Percentiles rank a stretch among this genome's conserved stretches.
Evolutionary conservation across 2,113 vertebrate genomes (phyloP).

Genomic region (Protomyctophum bolini): DNA sequence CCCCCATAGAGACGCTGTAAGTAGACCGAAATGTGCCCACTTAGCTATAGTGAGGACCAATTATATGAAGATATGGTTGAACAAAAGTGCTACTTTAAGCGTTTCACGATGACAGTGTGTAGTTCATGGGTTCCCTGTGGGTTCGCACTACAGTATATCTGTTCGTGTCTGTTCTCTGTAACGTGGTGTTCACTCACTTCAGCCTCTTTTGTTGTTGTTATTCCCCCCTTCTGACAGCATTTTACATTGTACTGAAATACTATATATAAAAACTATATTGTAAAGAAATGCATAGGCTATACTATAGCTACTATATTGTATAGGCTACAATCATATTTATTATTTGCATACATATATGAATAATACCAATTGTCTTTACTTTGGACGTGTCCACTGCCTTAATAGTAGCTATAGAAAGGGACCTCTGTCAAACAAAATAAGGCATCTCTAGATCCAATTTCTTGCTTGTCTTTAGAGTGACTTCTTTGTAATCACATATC

Average conservation of each 20-base stretch:
- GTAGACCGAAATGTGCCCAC: no score
- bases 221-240: constrained; percentile 32
- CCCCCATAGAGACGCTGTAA: no score
- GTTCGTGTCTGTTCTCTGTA: constrained; percentile 24
- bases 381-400: constrained; percentile 64
- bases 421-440: constrained; percentile 38
- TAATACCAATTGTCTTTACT: constrained; percentile 30
- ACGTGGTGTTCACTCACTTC: constrained; percentile 25
- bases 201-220: constrained; percentile 15
- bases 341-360: constrained; percentile 57
- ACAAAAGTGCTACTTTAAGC: no score
- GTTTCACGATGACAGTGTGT: constrained; percentile 43
- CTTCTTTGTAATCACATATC: no score
- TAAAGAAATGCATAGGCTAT: constrained; percentile 60
- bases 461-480: neutral
- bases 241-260: constrained; percentile 60
- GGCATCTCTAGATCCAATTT: constrained; percentile 11
- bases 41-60: no score
- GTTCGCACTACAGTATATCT: constrained; percentile 37
- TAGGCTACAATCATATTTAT: constrained; percentile 71
- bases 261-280: constrained; percentile 67
- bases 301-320: constrained; percentile 63
- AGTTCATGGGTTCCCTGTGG: constrained; percentile 39
- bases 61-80: no score
- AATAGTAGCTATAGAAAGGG: constrained; percentile 61